Percentiles rank a stretch among this genome's conserved stretches.
These are phyloP conservation scores for Bursaphelenchus mucronatus DNA, from an alignment of 1,140 invertebrate species.

Conservation along the genomic window DNA sequence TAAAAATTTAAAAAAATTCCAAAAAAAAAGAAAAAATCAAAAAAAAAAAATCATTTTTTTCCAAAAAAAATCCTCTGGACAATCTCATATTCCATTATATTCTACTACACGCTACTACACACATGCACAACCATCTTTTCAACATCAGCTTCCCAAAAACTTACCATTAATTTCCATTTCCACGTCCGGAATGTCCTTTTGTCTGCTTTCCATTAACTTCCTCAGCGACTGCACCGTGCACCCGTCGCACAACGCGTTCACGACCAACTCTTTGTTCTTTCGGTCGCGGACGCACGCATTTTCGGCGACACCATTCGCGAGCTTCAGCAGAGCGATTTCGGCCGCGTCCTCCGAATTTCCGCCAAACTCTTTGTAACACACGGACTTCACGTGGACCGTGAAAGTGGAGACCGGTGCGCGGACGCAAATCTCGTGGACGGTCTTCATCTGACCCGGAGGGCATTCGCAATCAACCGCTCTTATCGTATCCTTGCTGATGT, in stretches of 20 bases:
- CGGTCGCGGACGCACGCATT: conserved; percentile 12
- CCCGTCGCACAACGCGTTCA: conserved; percentile 30
- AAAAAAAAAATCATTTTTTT: conserved; percentile 23
- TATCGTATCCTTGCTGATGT: conserved; percentile 24
- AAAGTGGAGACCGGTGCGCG: conserved; percentile 28
- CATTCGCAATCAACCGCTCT: conserved; percentile 13
- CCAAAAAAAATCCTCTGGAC: background rate
- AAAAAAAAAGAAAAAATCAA: conserved; percentile 8
- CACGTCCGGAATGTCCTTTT: conserved; percentile 29
- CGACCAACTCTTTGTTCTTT: conserved; percentile 11
- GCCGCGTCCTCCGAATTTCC: conserved; percentile 9
- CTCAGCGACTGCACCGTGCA: conserved; percentile 25
- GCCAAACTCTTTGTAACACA: conserved; percentile 23
- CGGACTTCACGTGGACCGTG: conserved; percentile 6
- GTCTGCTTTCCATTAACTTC: background rate
- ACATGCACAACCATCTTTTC: background rate
- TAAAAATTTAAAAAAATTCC: conserved; percentile 10
- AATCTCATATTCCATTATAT: background rate
- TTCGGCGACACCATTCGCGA: conserved; percentile 4
- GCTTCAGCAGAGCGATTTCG: conserved; percentile 17
- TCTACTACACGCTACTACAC: too few relatives aligned
- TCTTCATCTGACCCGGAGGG: conserved; percentile 31
- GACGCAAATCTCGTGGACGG: conserved; percentile 16
- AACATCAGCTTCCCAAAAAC: conserved; percentile 13
- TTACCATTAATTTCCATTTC: conserved; percentile 34